These are phyloP conservation scores for Meloidogyne hapla DNA, from an alignment of 1,140 invertebrate species.

Conservation along the genomic window DNA sequence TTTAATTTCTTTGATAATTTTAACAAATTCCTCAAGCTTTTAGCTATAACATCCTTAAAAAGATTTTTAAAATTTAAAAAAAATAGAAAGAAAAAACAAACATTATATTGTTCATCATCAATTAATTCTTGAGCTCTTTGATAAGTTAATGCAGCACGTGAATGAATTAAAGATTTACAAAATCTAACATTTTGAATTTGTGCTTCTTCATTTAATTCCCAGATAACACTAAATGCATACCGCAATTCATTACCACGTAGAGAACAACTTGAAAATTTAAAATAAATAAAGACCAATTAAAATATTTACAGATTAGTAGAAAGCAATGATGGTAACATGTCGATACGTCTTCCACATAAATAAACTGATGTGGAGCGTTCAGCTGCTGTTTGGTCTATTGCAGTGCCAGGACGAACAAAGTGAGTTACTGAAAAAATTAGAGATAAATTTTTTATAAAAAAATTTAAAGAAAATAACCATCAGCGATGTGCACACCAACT, in stretches of 20 bases:
- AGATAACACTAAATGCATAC: constrained; percentile 88
- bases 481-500: constrained; percentile 86
- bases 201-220: constrained; percentile 83
- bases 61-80: neutral
- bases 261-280: constrained; percentile 67
- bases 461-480: constrained; percentile 64
- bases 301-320: constrained; percentile 81
- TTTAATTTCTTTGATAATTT: constrained; percentile 44
- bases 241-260: constrained; percentile 79
- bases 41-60: constrained; percentile 69
- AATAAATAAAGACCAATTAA: neutral
- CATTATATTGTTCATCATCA: constrained; percentile 78
- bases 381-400: constrained; percentile 72
- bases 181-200: constrained; percentile 77
- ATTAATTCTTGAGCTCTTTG: constrained; percentile 67
- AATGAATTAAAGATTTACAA: constrained; percentile 84
- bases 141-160: constrained; percentile 66
- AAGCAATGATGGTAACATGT: constrained; percentile 74
- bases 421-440: constrained; percentile 73
- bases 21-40: constrained; percentile 68
- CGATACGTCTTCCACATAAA: constrained; percentile 65
- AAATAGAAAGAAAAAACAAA: too few species aligned
- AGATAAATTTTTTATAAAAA: neutral
- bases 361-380: constrained; percentile 56
- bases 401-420: constrained; percentile 83